A percentile compares a stretch with the other conserved stretches of the same genome.
These are phyloP conservation scores for Ptychadena robeensis DNA, from an alignment of 2,797 vertebrate genomes.

Conservation along the genomic window DNA sequence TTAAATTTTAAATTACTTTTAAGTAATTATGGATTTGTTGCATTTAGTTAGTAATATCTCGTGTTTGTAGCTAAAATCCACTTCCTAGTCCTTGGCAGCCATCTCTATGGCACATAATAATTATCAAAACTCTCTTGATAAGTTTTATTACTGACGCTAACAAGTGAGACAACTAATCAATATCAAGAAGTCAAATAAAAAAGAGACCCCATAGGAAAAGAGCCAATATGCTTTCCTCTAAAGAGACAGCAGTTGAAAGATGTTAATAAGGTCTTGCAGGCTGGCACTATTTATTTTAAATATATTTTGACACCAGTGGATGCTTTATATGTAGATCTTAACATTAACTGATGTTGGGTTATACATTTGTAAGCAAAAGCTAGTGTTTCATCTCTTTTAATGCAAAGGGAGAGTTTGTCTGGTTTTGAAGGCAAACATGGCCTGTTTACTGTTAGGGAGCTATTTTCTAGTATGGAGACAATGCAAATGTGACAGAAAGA, in stretches of 20 bases:
- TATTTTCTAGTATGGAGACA: neutral
- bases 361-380: no score
- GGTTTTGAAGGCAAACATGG: neutral
- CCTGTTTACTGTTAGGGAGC: neutral
- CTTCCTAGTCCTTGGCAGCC: neutral
- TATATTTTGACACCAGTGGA: neutral
- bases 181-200: neutral
- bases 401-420: neutral
- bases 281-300: neutral
- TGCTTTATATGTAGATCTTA: neutral
- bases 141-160: neutral
- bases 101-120: neutral
- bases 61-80: neutral
- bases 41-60: neutral
- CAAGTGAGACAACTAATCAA: neutral
- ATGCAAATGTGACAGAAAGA: conserved; percentile 5
- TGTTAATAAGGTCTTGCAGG: no score
- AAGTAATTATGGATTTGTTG: neutral
- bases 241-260: neutral
- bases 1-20: neutral
- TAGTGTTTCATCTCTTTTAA: neutral
- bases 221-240: neutral
- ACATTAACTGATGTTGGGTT: neutral
- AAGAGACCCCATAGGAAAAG: neutral
- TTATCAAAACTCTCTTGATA: neutral